Percentiles rank a stretch among this genome's conserved stretches.
These are phyloP conservation scores for Coleophora deauratella DNA, from an alignment of 2,888 invertebrate genomes.

Conservation along the genomic window DNA sequence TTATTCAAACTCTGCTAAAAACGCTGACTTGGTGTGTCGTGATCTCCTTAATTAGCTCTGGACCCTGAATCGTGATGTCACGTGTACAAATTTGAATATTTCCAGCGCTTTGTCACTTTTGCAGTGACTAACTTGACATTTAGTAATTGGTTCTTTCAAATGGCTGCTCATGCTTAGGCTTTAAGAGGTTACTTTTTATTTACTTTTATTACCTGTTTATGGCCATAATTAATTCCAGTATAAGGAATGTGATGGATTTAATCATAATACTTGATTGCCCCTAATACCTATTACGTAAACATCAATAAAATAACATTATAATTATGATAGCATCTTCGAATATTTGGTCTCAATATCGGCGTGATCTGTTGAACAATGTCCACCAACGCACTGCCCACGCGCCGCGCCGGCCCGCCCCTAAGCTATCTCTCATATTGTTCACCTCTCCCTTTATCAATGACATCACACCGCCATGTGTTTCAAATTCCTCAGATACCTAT, in stretches of 20 bases:
- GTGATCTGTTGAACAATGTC: slow-evolving; percentile 59
- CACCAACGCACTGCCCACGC: slow-evolving; percentile 63
- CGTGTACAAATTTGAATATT: slow-evolving; percentile 31
- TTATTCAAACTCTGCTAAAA: neutral
- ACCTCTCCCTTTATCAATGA: slow-evolving; percentile 27
- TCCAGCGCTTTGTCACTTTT: neutral
- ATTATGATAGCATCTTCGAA: slow-evolving; percentile 63
- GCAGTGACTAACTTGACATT: neutral
- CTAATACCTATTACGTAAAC: slow-evolving; percentile 36
- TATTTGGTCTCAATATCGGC: slow-evolving; percentile 54
- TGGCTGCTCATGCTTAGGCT: too few species aligned
- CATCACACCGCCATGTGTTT: slow-evolving; percentile 41
- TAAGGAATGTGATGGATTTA: too few species aligned
- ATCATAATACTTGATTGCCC: too few species aligned
- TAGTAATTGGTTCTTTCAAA: neutral
- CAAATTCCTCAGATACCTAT: slow-evolving; percentile 10
- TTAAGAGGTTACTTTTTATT: too few species aligned
- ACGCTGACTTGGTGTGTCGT: slow-evolving; percentile 27
- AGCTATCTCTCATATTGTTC: slow-evolving; percentile 49
- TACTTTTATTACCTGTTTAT: too few species aligned
- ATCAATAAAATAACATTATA: slow-evolving; percentile 68
- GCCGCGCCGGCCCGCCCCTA: slow-evolving; percentile 55
- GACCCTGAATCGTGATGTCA: slow-evolving; percentile 29
- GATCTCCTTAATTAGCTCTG: slow-evolving; percentile 51
- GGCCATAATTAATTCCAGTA: too few species aligned